Evolutionary conservation across 2,113 vertebrate genomes (phyloP).

Genomic region (Thalassarche chlororhynchos): DNA sequence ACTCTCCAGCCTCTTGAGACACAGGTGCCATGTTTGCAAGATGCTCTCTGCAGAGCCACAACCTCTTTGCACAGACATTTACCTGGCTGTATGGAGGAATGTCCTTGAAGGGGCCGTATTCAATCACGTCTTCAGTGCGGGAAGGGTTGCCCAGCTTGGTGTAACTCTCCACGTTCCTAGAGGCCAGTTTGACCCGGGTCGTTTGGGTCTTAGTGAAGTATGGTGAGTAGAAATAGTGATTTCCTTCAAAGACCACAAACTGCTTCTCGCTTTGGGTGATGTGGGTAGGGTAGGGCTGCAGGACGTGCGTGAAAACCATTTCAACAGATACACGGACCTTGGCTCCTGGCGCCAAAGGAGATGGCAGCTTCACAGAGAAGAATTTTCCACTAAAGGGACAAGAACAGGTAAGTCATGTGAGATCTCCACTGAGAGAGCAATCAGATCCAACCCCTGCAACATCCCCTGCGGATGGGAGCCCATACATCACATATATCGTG

Average conservation of each 20-base stretch:
- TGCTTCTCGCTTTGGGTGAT: slow-evolving; percentile 96
- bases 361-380: slow-evolving; percentile 86
- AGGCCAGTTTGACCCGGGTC: slow-evolving; percentile 89
- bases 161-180: slow-evolving; percentile 93
- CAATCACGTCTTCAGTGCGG: slow-evolving; percentile 88
- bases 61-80: not conserved
- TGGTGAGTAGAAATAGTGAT: slow-evolving; percentile 94
- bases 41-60: not conserved
- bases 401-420: not conserved
- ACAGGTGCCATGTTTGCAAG: rapidly evolving
- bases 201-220: slow-evolving; percentile 90
- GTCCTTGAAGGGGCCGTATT: slow-evolving; percentile 94
- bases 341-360: slow-evolving; percentile 81
- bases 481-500: rapidly evolving
- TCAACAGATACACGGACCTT: slow-evolving; percentile 88
- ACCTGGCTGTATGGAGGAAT: slow-evolving; percentile 90
- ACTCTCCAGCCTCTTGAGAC: not conserved
- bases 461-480: not conserved
- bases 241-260: slow-evolving; percentile 96
- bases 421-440: not conserved
- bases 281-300: slow-evolving; percentile 92
- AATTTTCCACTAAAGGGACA: slow-evolving; percentile 84
- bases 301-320: slow-evolving; percentile 89
- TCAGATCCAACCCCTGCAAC: not conserved
- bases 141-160: slow-evolving; percentile 93